A percentile compares a stretch with the other conserved stretches of the same genome.
Conservation (phyloP, 2,113 vertebrate genomes). For the Melospiza georgiana region DNA sequence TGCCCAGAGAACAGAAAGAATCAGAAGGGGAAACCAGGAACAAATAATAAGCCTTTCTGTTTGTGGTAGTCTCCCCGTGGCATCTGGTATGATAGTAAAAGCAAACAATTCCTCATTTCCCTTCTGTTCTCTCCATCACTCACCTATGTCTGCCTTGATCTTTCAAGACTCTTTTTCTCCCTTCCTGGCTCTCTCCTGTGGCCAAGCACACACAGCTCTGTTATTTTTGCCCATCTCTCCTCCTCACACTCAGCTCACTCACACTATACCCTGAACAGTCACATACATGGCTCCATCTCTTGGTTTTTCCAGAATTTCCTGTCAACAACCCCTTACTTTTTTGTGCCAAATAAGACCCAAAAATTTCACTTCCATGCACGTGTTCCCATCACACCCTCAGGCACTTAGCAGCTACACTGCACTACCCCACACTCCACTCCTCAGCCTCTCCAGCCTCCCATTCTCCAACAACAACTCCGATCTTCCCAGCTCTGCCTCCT, state of each 20-base stretch:
- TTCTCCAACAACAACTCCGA: neutral
- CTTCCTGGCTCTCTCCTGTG: neutral
- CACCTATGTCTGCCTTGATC: neutral
- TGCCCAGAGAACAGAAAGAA: neutral
- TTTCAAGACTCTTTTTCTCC: neutral
- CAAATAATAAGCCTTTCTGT: neutral
- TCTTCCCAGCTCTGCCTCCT: neutral
- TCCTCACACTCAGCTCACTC: neutral
- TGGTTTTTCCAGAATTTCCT: neutral
- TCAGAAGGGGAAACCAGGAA: neutral
- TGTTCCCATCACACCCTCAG: neutral
- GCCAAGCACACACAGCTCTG: neutral
- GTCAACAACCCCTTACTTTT: neutral
- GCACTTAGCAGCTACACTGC: neutral
- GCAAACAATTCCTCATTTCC: neutral
- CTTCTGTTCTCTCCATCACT: neutral
- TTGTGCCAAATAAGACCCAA: neutral
- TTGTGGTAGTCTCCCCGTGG: neutral
- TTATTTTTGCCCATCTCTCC: neutral
- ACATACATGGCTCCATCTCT: neutral
- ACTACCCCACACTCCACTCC: neutral
- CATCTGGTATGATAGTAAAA: neutral
- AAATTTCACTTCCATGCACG: neutral
- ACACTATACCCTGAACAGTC: neutral
- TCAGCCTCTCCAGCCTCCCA: neutral